Base-by-base conservation (phyloP, 2,113 vertebrate species). In the Lipophrys pholis region DNA sequence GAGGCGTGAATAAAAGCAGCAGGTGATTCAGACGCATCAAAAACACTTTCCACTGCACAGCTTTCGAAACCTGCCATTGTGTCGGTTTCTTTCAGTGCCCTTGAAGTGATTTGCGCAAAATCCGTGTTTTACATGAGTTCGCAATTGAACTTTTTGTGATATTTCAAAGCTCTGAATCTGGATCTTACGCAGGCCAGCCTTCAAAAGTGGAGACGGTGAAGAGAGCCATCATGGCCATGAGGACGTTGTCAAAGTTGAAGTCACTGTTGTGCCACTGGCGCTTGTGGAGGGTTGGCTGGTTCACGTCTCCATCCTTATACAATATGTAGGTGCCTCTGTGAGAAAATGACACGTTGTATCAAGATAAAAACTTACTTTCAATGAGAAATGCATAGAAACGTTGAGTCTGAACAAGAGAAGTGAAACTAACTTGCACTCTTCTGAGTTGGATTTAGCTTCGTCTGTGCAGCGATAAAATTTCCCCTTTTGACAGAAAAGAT, bases 181-280 rank as follows among this genome's bases (percentile, higher is more conserved):
- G 21, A 80, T 94, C 98, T 97, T 91, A 99, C 98, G 96, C 90
- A 16, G 98, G 98, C 98, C 98, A 99, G 89, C 97, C 98, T 89
- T 99, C 98, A 17, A 99, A 99, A 0, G 98, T 99, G 80, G 98
- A 99, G 50, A 99, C 97, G 0, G 98, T 99, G 91, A 99, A 99
- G 59, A 99, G 94, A 0, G 98, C 97, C 97, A 99, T 99, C 98
- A 99, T 99, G 71, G 97, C 98, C 75, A 96, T 97, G 11, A 99
- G 96, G 54, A 99, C 97, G 0, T 99, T 99, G 81, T 99, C 98
- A 36, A 99, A 99, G 92, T 99, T 99, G 92, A 98, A 99, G 43
- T 99, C 98, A 12, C 97, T 99, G 43, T 99, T 99, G 83, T 96
- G 94, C 98, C 98, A 99, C 52, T 94, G 60, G 6, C 98, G 93